These are phyloP conservation scores for Periophthalmus magnuspinnatus DNA, from an alignment of 2,797 vertebrate species.

Conservation along the genomic window DNA sequence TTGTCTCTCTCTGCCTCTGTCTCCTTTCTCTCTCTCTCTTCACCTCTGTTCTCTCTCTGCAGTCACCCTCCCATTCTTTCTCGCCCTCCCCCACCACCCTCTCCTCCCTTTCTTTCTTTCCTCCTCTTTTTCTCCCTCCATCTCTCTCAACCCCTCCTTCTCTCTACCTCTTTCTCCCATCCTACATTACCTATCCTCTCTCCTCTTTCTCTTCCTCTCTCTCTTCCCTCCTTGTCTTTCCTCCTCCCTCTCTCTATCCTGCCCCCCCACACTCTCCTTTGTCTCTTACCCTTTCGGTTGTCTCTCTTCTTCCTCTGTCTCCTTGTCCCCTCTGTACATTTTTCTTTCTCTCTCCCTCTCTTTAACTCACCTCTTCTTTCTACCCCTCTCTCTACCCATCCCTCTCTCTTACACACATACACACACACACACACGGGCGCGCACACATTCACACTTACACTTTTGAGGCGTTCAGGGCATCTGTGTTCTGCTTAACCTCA, in stretches of 20 bases:
- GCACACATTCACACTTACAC: conserved; percentile 29
- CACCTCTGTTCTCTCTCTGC: background rate
- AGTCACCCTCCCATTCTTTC: background rate
- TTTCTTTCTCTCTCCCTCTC: no score
- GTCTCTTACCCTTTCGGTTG: conserved; percentile 66
- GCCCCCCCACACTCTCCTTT: conserved; percentile 81
- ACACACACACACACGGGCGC: no score
- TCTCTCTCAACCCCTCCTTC: no score
- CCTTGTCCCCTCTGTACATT: no score
- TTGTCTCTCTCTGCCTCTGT: background rate
- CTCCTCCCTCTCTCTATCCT: no score
- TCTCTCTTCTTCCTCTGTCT: conserved; percentile 38
- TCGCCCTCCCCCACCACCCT: background rate
- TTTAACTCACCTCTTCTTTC: background rate
- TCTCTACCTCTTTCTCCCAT: no score
- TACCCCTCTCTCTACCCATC: background rate
- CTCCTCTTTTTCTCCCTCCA: no score
- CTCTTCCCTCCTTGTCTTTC: no score
- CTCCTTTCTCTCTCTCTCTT: no score
- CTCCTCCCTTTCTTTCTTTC: background rate
- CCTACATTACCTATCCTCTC: no score
- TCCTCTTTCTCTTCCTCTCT: no score
- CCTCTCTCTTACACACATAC: conserved; percentile 72
- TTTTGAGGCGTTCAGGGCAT: background rate
- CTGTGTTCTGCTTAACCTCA: conserved; percentile 10